phyloP scores from a whole-genome alignment of 1,140 invertebrate genomes.

The Rhopalosiphum padi region DNA sequence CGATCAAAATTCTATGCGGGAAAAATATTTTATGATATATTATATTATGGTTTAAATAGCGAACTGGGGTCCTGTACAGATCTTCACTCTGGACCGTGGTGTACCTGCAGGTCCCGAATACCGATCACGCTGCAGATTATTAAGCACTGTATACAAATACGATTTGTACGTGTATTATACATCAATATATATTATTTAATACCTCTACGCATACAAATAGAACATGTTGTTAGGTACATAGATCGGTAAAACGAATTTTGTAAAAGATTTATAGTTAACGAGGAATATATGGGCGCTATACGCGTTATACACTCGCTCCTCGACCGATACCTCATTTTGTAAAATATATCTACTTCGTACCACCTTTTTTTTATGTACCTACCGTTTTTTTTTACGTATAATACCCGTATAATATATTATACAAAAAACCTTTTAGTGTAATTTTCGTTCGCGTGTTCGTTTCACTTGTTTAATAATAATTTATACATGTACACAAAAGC shows the following conservation, averaged over 20 bases:
- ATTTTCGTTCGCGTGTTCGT: constrained; percentile 22
- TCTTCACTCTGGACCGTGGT: no score
- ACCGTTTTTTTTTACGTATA: not conserved
- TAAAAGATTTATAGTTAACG: not conserved
- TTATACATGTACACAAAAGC: not conserved
- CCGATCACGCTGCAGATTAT: not conserved
- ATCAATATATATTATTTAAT: no score
- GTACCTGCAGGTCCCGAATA: not conserved
- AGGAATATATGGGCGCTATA: not conserved
- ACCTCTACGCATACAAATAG: not conserved
- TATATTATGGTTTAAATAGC: no score
- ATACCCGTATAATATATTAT: not conserved
- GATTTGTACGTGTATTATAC: not conserved
- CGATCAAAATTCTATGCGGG: not conserved
- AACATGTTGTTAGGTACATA: not conserved
- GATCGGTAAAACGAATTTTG: not conserved
- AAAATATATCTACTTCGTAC: not conserved
- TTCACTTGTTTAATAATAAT: not conserved
- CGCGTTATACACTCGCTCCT: not conserved
- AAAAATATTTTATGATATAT: not conserved
- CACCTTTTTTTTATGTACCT: not conserved
- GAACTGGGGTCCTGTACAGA: no score
- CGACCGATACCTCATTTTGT: not conserved
- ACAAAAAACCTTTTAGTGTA: constrained; percentile 9
- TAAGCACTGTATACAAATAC: no score